phyloP scores from a whole-genome alignment of 1,140 invertebrate genomes.

The Drosophila truncata region DNA sequence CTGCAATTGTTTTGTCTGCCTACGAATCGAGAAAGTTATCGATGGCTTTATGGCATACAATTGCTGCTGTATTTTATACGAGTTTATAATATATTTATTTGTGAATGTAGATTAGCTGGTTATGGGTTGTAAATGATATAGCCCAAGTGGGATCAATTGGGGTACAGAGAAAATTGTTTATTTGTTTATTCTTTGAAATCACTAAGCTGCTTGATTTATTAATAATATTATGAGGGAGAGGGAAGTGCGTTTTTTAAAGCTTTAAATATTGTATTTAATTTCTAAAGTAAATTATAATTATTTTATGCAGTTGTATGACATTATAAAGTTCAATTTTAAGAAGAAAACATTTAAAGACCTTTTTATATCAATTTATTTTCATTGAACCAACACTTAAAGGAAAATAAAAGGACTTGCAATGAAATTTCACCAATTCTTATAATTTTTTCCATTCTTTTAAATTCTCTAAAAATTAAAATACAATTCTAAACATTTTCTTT shows the following conservation, averaged over 20 bases:
- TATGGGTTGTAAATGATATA: slow-evolving; percentile 8
- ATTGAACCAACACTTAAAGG: neutral
- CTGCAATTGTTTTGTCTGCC: slow-evolving; percentile 60
- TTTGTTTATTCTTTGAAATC: neutral
- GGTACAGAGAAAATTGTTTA: neutral
- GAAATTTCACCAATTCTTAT: no score
- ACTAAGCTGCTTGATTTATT: neutral
- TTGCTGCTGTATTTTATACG: slow-evolving; percentile 1
- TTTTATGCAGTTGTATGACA: fast-evolving
- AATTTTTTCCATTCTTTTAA: neutral
- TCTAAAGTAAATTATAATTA: neutral
- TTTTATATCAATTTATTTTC: neutral
- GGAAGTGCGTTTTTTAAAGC: neutral
- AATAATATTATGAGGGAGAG: neutral
- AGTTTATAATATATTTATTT: slow-evolving; percentile 1
- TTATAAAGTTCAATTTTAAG: neutral
- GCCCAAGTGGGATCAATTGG: neutral
- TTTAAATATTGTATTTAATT: neutral
- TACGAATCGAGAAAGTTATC: slow-evolving; percentile 53
- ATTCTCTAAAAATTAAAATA: no score
- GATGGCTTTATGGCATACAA: slow-evolving; percentile 38
- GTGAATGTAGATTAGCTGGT: slow-evolving; percentile 32
- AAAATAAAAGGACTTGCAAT: neutral
- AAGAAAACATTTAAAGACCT: neutral
- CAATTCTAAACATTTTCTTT: neutral